Evolutionary conservation across 1,140 invertebrate species (phyloP).

Genomic region (Frieseomelitta varia): DNA sequence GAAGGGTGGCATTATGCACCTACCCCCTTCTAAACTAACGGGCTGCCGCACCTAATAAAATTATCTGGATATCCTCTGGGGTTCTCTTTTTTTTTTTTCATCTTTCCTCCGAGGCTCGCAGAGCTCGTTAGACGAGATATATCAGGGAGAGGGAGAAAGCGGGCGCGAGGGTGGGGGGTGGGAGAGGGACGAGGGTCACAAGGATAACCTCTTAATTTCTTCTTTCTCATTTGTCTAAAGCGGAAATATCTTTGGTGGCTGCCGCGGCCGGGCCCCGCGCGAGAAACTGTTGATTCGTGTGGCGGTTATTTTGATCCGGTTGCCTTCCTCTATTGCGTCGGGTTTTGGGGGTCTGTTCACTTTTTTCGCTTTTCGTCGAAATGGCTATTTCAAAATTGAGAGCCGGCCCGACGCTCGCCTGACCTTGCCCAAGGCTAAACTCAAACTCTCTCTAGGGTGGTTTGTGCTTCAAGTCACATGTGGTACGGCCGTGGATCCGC

Average conservation of each 20-base stretch:
- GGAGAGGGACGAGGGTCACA: slow-evolving; percentile 12
- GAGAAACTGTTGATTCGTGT: slow-evolving; percentile 87
- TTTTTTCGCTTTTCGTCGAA: slow-evolving; percentile 84
- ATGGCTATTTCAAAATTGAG: slow-evolving; percentile 87
- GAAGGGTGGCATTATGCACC: slow-evolving; percentile 78
- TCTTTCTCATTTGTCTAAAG: slow-evolving; percentile 45
- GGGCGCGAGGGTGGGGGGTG: slow-evolving; percentile 38
- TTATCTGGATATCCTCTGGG: slow-evolving; percentile 55
- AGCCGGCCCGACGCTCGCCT: slow-evolving; percentile 83
- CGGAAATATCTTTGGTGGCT: slow-evolving; percentile 69
- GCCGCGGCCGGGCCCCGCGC: slow-evolving; percentile 82
- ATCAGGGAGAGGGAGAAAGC: slow-evolving; percentile 26
- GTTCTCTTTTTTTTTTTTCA: neutral
- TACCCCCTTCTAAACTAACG: slow-evolving; percentile 74
- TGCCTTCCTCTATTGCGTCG: slow-evolving; percentile 85
- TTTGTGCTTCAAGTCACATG: slow-evolving; percentile 55
- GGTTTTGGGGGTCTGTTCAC: slow-evolving; percentile 84
- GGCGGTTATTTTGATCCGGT: slow-evolving; percentile 86
- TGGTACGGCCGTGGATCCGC: slow-evolving; percentile 40
- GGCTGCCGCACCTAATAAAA: slow-evolving; percentile 72
- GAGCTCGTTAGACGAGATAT: slow-evolving; percentile 26
- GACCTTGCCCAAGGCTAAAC: slow-evolving; percentile 81
- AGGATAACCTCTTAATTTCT: slow-evolving; percentile 53
- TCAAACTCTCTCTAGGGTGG: slow-evolving; percentile 61
- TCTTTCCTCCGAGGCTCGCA: slow-evolving; percentile 6